Evolutionary conservation across 2,888 invertebrate species (phyloP), one percentile per base, ranked within the genome.

Genomic region (Netelia inedita): DNA sequence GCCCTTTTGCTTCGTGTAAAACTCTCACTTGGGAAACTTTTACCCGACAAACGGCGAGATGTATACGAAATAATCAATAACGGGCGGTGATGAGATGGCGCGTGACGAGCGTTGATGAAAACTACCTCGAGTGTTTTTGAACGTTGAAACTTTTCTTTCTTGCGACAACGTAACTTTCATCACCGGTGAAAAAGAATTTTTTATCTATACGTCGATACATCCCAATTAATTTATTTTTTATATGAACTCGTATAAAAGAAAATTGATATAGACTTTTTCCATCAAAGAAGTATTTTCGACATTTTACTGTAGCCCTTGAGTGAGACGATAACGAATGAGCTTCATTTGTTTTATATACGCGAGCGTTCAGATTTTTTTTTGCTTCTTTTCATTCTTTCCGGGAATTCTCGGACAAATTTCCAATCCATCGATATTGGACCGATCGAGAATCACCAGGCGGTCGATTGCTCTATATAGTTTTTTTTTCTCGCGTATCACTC

Each of bases 1-100:
- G 57, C 43, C 43, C 28, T 66, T 68, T 43, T 19, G 21, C 57
- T 74, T 74, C 53, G 75, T 68, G 74, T 63, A 71, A 61, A 69
- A 69, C 21, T 43, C 82, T 57, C 41, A 63, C 66, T 43, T n/a
- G 5, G 14, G n/a, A 59, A 79, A 83, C 35, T 75, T 83, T 79
- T 66, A 10, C 11, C 35, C 74, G 23, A 66, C 21, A 50, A 75
- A 46, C 75, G 68, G 61, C 59, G 69, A 14, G 69, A 50, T 69
- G 21, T 76, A 65, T 66, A 66, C 46, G 69, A 69, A 28, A 78
- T 75, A 72, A 83, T 83, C 83, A 80, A 83, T 83, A 83, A 83
- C 75, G 55, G 57, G 43, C 21, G 28, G 23, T 41, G 65, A 79
- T 79, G 75, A 75, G 50, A 72, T 35, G 66, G 55, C 46, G 50